Conservation (phyloP, 2,888 invertebrate species). For the Thyatira batis region DNA sequence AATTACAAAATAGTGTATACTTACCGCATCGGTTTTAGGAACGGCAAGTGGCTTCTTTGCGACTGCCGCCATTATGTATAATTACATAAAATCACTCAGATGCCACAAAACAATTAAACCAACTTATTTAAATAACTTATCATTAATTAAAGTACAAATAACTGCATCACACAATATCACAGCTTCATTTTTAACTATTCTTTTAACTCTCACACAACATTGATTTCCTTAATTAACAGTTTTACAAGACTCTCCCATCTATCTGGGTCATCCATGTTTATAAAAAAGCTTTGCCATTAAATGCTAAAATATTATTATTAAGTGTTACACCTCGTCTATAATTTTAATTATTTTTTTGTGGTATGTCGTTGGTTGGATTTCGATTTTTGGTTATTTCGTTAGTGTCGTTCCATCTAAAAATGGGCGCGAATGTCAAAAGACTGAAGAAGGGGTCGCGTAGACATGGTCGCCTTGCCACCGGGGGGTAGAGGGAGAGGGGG, state of each 20-base stretch:
- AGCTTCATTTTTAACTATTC: constrained; percentile 11
- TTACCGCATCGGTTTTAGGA: constrained; percentile 61
- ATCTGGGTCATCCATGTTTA: constrained; percentile 22
- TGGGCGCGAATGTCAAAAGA: constrained; percentile 81
- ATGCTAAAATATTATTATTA: constrained; percentile 47
- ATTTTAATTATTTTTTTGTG: constrained; percentile 30
- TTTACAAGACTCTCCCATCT: constrained; percentile 6
- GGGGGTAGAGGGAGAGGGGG: constrained; percentile 49
- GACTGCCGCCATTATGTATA: constrained; percentile 68
- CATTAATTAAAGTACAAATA: constrained; percentile 22
- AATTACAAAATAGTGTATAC: constrained; percentile 35
- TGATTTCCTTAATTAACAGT: background rate
- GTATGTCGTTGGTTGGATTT: constrained; percentile 37
- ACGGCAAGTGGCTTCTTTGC: constrained; percentile 59
- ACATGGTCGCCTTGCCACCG: constrained; percentile 48
- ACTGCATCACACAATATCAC: constrained; percentile 53
- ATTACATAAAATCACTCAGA: constrained; percentile 54
- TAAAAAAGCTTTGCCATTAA: constrained; percentile 39
- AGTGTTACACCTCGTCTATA: constrained; percentile 47
- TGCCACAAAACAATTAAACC: constrained; percentile 63
- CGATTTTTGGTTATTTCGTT: constrained; percentile 66
- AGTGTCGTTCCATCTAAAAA: constrained; percentile 77
- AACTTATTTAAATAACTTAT: constrained; percentile 19
- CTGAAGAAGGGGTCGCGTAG: constrained; percentile 71
- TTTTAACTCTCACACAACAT: background rate